phyloP scores from a whole-genome alignment of 2,797 vertebrate species.

The Spatula versicolor region DNA sequence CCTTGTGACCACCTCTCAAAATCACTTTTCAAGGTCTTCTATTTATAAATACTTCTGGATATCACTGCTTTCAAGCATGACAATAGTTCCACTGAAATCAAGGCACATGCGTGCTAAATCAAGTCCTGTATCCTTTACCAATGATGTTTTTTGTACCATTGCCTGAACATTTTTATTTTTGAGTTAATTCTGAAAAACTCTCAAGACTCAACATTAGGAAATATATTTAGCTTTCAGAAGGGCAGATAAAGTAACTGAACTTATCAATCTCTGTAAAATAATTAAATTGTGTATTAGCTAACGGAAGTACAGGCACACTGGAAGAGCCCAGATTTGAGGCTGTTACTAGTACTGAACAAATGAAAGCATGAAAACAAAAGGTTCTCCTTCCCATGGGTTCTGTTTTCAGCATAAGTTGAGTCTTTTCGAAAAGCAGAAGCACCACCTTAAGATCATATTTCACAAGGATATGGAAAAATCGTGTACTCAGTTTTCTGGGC shows the following conservation, averaged over 20 bases:
- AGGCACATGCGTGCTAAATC: neutral
- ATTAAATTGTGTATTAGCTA: neutral
- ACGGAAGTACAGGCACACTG: neutral
- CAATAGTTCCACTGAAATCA: neutral
- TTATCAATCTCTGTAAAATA: neutral
- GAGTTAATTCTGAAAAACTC: neutral
- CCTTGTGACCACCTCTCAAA: neutral
- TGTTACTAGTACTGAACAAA: neutral
- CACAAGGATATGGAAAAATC: rapidly evolving
- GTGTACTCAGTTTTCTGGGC: neutral
- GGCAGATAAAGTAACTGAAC: too few species aligned
- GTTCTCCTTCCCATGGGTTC: neutral
- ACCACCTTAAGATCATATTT: neutral
- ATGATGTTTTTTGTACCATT: neutral
- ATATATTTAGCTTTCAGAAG: too few species aligned
- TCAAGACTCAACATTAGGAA: neutral
- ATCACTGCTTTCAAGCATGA: neutral
- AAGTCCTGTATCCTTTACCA: rapidly evolving
- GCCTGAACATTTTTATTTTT: neutral
- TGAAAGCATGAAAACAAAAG: neutral
- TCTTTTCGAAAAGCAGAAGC: neutral
- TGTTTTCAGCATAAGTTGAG: neutral
- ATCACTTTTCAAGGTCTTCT: neutral
- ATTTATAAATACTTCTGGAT: neutral
- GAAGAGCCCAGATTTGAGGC: neutral